Conservation (phyloP, 2,113 vertebrate genomes). For the Pogonocichla stellata region DNA sequence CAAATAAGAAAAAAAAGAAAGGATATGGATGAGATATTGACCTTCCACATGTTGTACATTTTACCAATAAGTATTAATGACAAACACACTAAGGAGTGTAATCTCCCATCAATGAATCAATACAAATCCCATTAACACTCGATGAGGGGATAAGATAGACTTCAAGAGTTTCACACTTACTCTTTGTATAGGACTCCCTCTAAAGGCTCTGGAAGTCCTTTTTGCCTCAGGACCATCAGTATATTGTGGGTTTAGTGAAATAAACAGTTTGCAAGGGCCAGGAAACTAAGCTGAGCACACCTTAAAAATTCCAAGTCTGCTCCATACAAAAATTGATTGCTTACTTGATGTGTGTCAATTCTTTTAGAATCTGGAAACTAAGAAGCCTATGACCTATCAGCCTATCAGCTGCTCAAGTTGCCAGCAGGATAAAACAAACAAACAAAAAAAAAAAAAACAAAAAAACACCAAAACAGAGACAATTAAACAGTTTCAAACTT, state of each 20-base stretch:
- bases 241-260: neutral
- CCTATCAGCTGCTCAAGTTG: neutral
- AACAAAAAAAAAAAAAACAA: neutral
- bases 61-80: constrained; percentile 32
- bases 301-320: neutral
- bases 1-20: neutral
- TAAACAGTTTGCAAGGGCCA: neutral
- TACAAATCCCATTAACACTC: constrained; percentile 51
- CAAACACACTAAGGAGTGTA: constrained; percentile 52
- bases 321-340: neutral
- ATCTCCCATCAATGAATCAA: constrained; percentile 62
- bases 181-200: constrained; percentile 1
- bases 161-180: neutral
- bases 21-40: constrained; percentile 37
- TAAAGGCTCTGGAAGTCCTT: constrained; percentile 11
- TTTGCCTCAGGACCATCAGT: neutral
- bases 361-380: neutral
- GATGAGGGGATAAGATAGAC: constrained; percentile 36
- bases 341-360: neutral
- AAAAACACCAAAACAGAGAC: neutral
- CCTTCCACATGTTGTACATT: constrained; percentile 20
- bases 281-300: neutral
- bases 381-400: neutral
- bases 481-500: neutral
- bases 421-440: neutral